phyloP scores from a whole-genome alignment of 1,140 invertebrate species.

The Lysiphlebus fabarum region DNA sequence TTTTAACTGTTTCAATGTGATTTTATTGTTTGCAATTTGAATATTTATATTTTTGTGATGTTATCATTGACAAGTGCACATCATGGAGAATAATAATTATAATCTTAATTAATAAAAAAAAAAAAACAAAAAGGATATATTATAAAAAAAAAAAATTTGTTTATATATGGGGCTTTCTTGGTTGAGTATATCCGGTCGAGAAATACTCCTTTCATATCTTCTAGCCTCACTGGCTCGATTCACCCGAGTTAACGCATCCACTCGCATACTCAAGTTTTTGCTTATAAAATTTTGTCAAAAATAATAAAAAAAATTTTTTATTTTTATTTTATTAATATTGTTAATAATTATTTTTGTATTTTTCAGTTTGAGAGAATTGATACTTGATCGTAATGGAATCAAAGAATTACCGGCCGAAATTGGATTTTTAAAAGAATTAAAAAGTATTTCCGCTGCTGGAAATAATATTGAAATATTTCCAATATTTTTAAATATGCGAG shows the following conservation, averaged over 20 bases:
- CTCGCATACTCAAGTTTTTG: constrained; percentile 15
- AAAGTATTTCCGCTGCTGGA: constrained; percentile 60
- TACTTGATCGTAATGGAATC: constrained; percentile 68
- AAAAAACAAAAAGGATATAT: no score
- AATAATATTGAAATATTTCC: constrained; percentile 59
- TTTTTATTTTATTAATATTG: constrained; percentile 1
- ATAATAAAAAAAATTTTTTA: constrained; percentile 5
- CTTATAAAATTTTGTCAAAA: constrained; percentile 7
- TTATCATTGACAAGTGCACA: no score
- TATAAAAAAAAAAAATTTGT: constrained; percentile 28
- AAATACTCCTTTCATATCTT: constrained; percentile 32
- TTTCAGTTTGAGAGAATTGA: constrained; percentile 68
- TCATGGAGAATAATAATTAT: no score
- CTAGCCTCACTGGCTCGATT: constrained; percentile 39
- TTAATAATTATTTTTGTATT: constrained; percentile 19
- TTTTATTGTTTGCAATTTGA: no score
- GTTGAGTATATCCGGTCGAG: constrained; percentile 40
- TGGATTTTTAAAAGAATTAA: constrained; percentile 58
- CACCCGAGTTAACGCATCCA: constrained; percentile 16
- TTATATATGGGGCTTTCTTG: constrained; percentile 44
- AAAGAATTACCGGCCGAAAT: constrained; percentile 61
- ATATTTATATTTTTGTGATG: no score
- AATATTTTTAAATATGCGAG: constrained; percentile 56
- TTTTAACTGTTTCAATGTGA: no score
- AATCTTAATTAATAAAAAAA: no score